Evolutionary conservation across 2,888 invertebrate species (phyloP), one percentile per base, ranked within the genome.

Genomic region (Spodoptera picta): DNA sequence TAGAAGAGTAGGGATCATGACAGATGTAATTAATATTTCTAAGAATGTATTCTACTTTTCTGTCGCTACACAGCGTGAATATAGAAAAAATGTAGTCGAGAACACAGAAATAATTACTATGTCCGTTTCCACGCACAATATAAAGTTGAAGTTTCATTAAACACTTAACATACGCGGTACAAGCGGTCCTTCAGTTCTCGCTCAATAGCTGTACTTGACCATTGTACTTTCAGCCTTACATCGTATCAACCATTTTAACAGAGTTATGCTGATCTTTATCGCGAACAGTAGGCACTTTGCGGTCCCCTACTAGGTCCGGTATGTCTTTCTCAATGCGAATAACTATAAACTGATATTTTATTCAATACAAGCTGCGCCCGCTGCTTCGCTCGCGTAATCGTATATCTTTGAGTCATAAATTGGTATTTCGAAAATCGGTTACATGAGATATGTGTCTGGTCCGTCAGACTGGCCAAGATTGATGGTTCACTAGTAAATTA

Each of bases 241-340:
- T 62, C 65, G 69, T 82, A 82, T 81, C 77, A 73, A 77, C 73
- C 64, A 79, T 77, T 85, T 78, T 69, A 81, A 82, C 79, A 75
- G 77, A 85, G 80, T 82, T 83, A 83, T 85, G 85, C 80, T 70
- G 89, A 90, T 90, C 68, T 70, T 81, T 87, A 90, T 91, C 89
- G 64, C 64, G 60, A 75, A 78, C 80, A 75, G 80, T 81, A 75
- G 83, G 76, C 81, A 81, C 86, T 87, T 83, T 83, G 86, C 90
- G 89, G 89, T 82, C 75, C 90, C 90, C 75, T 90, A 90, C 87
- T 83, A 85, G 87, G 87, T 79, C 83, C 82, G 86, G 83, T 79
- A 84, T 87, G 84, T 84, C 85, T 85, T 81, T 86, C 84, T 83
- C 87, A 87, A 83, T 86, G 72, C 80, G 81, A 81, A 81, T 85